Conservation (phyloP, 2,113 vertebrate species). For the Carettochelys insculpta region DNA sequence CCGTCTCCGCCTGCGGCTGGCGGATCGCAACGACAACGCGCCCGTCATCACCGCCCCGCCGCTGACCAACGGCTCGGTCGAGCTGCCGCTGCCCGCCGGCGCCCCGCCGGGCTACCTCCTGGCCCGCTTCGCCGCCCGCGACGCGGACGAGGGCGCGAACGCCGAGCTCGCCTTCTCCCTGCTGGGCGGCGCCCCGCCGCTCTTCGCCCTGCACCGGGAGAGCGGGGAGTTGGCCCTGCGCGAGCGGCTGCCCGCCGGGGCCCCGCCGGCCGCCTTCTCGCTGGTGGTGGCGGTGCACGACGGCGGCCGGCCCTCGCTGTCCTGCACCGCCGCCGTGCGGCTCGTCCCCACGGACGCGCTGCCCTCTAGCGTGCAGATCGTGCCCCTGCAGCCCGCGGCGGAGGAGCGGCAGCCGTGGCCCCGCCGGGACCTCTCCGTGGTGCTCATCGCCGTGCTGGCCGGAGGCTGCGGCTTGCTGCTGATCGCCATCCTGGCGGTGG, state of each 20-base stretch:
- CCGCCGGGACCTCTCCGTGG: conserved; percentile 51
- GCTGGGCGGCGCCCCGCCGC: conserved; percentile 55
- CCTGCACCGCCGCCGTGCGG: conserved; percentile 42
- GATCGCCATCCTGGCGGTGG: conserved; percentile 71
- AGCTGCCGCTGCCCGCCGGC: conserved; percentile 61
- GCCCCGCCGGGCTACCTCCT: conserved; percentile 69
- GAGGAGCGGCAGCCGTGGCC: background rate
- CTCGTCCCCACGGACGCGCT: conserved; percentile 65
- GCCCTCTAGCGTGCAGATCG: conserved; percentile 71
- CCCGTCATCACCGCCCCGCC: conserved; percentile 67
- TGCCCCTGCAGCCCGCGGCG: conserved; percentile 54
- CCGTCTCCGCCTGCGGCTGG: conserved; percentile 63
- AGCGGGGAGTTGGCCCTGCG: conserved; percentile 72
- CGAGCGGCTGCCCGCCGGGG: conserved; percentile 33
- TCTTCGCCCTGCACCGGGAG: conserved; percentile 66
- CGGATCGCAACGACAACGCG: conserved; percentile 77
- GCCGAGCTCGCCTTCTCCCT: conserved; percentile 64
- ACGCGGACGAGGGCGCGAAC: conserved; percentile 69
- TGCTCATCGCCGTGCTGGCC: conserved; percentile 69
- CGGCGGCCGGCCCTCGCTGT: conserved; percentile 44
- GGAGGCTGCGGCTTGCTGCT: conserved; percentile 73
- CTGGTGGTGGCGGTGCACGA: conserved; percentile 53
- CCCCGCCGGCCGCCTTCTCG: rapidly evolving
- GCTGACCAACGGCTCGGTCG: conserved; percentile 65
- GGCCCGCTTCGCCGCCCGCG: conserved; percentile 61